Conservation (phyloP, 2,888 invertebrate genomes). For the Nephrotoma guestfalica region DNA sequence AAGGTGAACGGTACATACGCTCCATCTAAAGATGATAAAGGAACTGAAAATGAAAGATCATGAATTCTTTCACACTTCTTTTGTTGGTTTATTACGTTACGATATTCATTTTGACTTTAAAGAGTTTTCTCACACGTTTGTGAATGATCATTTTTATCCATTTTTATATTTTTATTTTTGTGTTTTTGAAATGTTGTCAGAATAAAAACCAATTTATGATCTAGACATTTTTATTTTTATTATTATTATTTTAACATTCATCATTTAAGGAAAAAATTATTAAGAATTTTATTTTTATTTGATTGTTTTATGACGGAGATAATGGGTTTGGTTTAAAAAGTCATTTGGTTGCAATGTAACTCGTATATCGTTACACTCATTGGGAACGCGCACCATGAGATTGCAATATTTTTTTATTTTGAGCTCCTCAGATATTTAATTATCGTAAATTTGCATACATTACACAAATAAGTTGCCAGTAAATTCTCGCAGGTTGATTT, state of each 20-base stretch:
- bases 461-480: background rate
- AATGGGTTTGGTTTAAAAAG: background rate
- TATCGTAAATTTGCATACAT: background rate
- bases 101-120: background rate
- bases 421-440: background rate
- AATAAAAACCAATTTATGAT: background rate
- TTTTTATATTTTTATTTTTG: background rate
- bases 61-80: background rate
- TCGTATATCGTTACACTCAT: background rate
- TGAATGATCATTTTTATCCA: background rate
- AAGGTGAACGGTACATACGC: background rate
- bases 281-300: background rate
- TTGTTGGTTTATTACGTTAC: background rate
- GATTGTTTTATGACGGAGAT: background rate
- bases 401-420: background rate
- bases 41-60: background rate
- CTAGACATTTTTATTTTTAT: background rate
- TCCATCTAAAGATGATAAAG: background rate
- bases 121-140: background rate
- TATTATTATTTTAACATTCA: background rate
- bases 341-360: background rate
- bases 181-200: background rate
- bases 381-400: background rate
- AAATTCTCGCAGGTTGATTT: background rate
- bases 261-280: background rate